Evolutionary conservation across 2,888 invertebrate genomes (phyloP).

Genomic region (Bibio marci): DNA sequence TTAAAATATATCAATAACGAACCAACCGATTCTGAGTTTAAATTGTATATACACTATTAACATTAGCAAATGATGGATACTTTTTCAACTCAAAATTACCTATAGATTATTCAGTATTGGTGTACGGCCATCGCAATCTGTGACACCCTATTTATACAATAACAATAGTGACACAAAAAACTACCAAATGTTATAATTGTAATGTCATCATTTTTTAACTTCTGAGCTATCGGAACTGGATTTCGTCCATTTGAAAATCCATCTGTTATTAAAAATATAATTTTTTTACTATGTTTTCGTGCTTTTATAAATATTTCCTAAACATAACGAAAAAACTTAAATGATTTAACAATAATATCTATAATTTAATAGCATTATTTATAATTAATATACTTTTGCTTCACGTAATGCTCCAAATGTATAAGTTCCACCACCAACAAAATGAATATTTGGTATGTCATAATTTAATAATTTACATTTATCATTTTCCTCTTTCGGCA

Average conservation of each 20-base stretch:
- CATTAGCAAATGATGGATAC: too few relatives aligned
- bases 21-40: too few relatives aligned
- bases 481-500: constrained; percentile 32
- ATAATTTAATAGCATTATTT: too few relatives aligned
- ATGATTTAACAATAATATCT: constrained; percentile 4
- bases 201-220: constrained; percentile 34
- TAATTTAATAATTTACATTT: constrained; percentile 45
- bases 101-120: too few relatives aligned
- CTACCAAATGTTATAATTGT: constrained; percentile 35
- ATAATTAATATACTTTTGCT: constrained; percentile 43
- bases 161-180: too few relatives aligned
- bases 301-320: constrained; percentile 32
- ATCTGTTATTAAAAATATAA: constrained; percentile 49
- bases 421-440: constrained; percentile 49
- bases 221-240: constrained; percentile 40
- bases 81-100: too few relatives aligned
- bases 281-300: constrained; percentile 34
- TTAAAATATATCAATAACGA: too few relatives aligned
- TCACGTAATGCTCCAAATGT: constrained; percentile 48
- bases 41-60: too few relatives aligned
- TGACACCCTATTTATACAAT: too few relatives aligned
- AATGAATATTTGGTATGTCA: constrained; percentile 39
- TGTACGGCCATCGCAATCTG: too few relatives aligned
- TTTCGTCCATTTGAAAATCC: constrained; percentile 54
- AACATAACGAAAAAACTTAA: constrained; percentile 9